These are phyloP conservation scores for Acrossocheilus fasciatus DNA, from an alignment of 2,797 vertebrate genomes.

Conservation along the genomic window DNA sequence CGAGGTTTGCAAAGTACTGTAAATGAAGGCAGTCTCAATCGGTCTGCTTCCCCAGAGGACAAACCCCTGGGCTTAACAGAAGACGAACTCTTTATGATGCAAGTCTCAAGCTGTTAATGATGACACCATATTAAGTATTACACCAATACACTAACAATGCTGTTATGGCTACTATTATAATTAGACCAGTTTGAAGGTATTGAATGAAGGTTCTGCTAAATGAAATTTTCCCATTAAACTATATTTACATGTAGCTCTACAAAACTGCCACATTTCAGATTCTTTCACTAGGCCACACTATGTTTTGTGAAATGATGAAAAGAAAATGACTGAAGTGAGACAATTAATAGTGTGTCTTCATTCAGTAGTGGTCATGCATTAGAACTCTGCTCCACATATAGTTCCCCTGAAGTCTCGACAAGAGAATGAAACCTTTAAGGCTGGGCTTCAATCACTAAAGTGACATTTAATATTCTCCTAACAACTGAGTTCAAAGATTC, in stretches of 20 bases:
- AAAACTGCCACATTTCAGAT: not conserved
- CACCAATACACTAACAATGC: not conserved
- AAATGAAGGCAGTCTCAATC: slow-evolving; percentile 30
- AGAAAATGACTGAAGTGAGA: not conserved
- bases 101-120: slow-evolving; percentile 57
- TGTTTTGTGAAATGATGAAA: not conserved
- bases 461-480: slow-evolving; percentile 10
- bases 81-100: slow-evolving; percentile 43
- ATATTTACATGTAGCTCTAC: not conserved
- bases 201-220: not conserved
- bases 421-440: not conserved
- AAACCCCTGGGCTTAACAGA: slow-evolving; percentile 39
- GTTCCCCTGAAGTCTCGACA: not conserved
- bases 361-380: not conserved
- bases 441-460: not conserved
- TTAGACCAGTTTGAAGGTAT: not conserved
- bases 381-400: not conserved
- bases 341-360: not conserved
- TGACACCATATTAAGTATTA: slow-evolving; percentile 37
- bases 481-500: slow-evolving; percentile 23
- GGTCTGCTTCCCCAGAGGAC: slow-evolving; percentile 31
- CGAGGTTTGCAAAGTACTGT: not conserved
- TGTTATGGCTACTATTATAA: not conserved
- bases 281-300: not conserved
- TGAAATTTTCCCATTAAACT: not conserved